Evolutionary conservation across 2,888 invertebrate species (phyloP), one percentile per base, ranked within the genome.

Genomic region (Rhodophaea formosa): DNA sequence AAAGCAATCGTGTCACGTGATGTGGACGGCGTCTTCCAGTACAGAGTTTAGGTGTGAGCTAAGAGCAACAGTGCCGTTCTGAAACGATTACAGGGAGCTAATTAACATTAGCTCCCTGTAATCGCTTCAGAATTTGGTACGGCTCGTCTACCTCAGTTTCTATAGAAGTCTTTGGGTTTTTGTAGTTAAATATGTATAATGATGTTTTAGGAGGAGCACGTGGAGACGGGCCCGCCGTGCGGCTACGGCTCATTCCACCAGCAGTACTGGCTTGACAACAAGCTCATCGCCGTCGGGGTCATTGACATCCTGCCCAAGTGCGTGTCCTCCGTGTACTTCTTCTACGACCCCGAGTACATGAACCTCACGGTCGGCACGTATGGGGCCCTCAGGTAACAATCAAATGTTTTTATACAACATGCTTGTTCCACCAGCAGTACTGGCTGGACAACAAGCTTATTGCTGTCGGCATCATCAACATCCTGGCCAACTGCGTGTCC

Each of bases 381-480:
- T 81, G 97, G 97, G 12, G 96, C 98, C 17, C 88, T 99, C 52
- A 94, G 97, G 98, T 98, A n/a, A n/a, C 12, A n/a, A 12, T 23
- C 23, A 5, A 2, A 23, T 23, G 23, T 23, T 23, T 23, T n/a
- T 5, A 5, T 23, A 23, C 23, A 23, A 23, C 2, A 23, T 23
- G 99, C 0, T 97, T 98, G 0, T 99, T 97, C 84, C 99, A 99
- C 90, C 97, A 99, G 79, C 99, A 99, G 79, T 99, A 99, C 84
- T 96, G 97, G 95, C 80, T 99, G 52, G 97, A 98, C 77, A 96
- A 95, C 29, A 94, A 95, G 80, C 87, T 99, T 49, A 96, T 99
- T 66, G 99, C 98, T 0, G 98, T 99, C 0, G 99, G 97, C 16
- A 99, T 99, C 0, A 93, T 99, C 54, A 99, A 99, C 78, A 95